Percentiles rank a stretch among this genome's conserved stretches.
These are phyloP conservation scores for Brachypalpus laphriformis DNA, from an alignment of 2,888 invertebrate genomes.

Conservation along the genomic window DNA sequence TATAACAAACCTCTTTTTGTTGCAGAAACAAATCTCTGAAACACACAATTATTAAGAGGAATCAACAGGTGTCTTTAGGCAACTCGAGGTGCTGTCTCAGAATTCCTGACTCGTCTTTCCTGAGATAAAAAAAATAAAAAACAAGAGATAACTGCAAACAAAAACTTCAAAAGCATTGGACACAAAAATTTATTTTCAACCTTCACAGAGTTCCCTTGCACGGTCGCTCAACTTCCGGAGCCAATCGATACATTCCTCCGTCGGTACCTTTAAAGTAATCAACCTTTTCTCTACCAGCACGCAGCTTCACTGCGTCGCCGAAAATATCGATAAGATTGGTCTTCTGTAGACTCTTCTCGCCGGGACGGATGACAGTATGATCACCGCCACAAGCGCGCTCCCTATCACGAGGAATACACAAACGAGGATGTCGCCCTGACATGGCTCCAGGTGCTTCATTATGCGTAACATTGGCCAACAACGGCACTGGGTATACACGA, in stretches of 20 bases:
- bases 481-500: not conserved
- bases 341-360: conserved; percentile 76
- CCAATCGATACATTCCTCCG: conserved; percentile 58
- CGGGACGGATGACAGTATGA: conserved; percentile 71
- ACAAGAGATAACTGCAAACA: too few species aligned
- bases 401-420: not conserved
- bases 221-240: not conserved
- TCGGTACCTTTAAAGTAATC: conserved; percentile 52
- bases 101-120: too few species aligned
- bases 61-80: too few species aligned
- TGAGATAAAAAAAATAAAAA: too few species aligned
- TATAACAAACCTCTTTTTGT: too few species aligned
- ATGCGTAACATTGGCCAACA: not conserved
- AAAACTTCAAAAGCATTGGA: too few species aligned
- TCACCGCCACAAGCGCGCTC: conserved; percentile 74
- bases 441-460: conserved; percentile 36
- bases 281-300: conserved; percentile 4
- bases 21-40: too few species aligned
- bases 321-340: conserved; percentile 77
- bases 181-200: not conserved
- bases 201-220: not conserved
- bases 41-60: too few species aligned
- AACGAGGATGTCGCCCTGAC: not conserved
- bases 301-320: conserved; percentile 48
- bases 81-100: too few species aligned